A percentile compares a stretch with the other conserved stretches of the same genome.
phyloP scores from a whole-genome alignment of 2,113 vertebrate genomes.

The Lamprotornis superbus region DNA sequence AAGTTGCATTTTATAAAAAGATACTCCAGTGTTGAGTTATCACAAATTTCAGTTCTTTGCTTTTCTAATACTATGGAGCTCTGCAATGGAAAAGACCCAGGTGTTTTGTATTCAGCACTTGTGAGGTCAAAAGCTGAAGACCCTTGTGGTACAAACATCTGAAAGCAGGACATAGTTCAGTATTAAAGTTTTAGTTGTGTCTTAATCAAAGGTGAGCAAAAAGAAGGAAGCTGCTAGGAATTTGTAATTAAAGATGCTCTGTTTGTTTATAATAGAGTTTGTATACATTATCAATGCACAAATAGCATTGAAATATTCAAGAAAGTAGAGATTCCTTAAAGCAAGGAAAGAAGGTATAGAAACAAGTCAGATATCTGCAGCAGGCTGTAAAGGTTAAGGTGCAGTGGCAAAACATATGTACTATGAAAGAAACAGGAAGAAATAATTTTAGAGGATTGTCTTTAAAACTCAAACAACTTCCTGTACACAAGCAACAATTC shows the following conservation, averaged over 20 bases:
- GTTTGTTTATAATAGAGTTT: background rate
- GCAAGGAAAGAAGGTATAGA: background rate
- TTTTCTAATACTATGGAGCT: background rate
- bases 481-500: background rate
- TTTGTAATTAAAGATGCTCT: background rate
- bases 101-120: background rate
- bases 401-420: background rate
- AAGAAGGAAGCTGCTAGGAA: background rate
- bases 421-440: background rate
- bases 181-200: background rate
- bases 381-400: background rate
- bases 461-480: background rate
- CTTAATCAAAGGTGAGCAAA: background rate
- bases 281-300: background rate
- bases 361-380: background rate
- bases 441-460: background rate
- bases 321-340: background rate
- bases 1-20: background rate
- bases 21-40: background rate
- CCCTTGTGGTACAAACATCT: background rate
- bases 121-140: background rate
- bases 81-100: rapidly evolving
- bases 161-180: background rate
- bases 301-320: background rate
- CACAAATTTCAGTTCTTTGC: background rate